Percentiles rank a stretch among this genome's conserved stretches.
Evolutionary conservation across 1,140 invertebrate species (phyloP).

Genomic region (Apis laboriosa): DNA sequence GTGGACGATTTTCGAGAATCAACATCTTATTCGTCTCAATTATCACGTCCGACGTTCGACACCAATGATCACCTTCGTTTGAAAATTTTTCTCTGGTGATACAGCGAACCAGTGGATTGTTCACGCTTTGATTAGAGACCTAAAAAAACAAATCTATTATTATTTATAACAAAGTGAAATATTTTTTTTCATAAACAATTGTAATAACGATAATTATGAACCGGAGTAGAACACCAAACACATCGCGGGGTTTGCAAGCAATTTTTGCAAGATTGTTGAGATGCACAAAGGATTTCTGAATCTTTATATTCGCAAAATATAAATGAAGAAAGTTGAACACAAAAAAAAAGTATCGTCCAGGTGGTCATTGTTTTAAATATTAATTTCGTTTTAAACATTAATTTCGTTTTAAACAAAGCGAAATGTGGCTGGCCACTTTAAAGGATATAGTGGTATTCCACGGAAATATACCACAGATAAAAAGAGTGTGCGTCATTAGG

Average conservation of each 20-base stretch:
- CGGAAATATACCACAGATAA: slow-evolving; percentile 70
- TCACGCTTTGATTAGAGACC: slow-evolving; percentile 32
- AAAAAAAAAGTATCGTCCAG: slow-evolving; percentile 21
- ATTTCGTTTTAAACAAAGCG: slow-evolving; percentile 14
- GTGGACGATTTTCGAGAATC: slow-evolving; percentile 49
- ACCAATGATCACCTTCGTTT: slow-evolving; percentile 63
- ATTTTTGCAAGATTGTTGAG: slow-evolving; percentile 61
- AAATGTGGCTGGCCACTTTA: slow-evolving; percentile 1
- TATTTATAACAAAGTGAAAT: neutral
- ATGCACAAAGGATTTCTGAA: slow-evolving; percentile 64
- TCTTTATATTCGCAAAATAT: slow-evolving; percentile 44
- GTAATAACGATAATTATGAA: slow-evolving; percentile 41
- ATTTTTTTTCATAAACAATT: slow-evolving; percentile 8
- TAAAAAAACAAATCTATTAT: slow-evolving; percentile 13
- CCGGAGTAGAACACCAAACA: slow-evolving; percentile 69
- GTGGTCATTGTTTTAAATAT: slow-evolving; percentile 1
- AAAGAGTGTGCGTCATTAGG: slow-evolving; percentile 56
- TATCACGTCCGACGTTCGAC: slow-evolving; percentile 50
- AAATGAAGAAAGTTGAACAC: neutral
- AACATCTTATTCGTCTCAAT: slow-evolving; percentile 34
- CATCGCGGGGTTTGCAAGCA: slow-evolving; percentile 69
- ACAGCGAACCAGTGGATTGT: slow-evolving; percentile 59
- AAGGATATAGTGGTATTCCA: slow-evolving; percentile 70
- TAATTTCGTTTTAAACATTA: slow-evolving; percentile 25
- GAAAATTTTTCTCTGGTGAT: slow-evolving; percentile 51